phyloP scores from a whole-genome alignment of 1,140 invertebrate species.

The Cotesia vestalis region DNA sequence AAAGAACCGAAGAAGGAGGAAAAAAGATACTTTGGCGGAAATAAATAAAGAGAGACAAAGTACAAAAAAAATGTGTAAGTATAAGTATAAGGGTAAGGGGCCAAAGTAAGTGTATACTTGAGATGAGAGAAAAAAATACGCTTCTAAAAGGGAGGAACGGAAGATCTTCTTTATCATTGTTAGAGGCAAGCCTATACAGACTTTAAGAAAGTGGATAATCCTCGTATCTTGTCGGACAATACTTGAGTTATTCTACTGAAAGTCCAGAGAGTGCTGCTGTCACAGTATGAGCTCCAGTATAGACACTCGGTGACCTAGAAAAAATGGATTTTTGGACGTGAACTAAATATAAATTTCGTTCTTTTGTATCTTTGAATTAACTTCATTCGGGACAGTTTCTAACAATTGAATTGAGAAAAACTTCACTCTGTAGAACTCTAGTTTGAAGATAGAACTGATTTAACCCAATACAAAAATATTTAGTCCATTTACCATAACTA shows the following conservation, averaged over 20 bases:
- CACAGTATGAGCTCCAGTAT: not conserved
- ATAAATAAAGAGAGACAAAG: not conserved
- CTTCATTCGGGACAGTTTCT: too few species aligned
- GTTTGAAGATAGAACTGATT: too few species aligned
- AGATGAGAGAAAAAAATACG: slow-evolving; percentile 22
- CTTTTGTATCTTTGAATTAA: too few species aligned
- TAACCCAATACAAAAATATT: too few species aligned
- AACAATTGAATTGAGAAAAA: too few species aligned
- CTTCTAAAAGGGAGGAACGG: slow-evolving; percentile 14
- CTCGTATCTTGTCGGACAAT: slow-evolving; percentile 8
- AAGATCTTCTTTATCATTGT: slow-evolving; percentile 20
- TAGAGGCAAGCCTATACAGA: not conserved
- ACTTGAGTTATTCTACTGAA: not conserved
- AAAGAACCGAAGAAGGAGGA: slow-evolving; percentile 23
- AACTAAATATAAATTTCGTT: not conserved
- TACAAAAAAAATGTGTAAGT: not conserved
- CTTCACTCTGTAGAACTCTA: too few species aligned
- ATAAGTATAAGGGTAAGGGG: slow-evolving; percentile 18
- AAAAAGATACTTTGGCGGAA: slow-evolving; percentile 1
- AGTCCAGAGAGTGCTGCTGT: not conserved
- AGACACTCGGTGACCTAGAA: slow-evolving; percentile 30
- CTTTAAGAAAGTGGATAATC: slow-evolving; percentile 21
- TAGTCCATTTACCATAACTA: too few species aligned
- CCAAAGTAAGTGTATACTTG: slow-evolving; percentile 37
- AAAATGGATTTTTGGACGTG: slow-evolving; percentile 35